A percentile compares a stretch with the other conserved stretches of the same genome.
Evolutionary conservation across 1,140 invertebrate species (phyloP).

Genomic region (Drosophila setifemur): DNA sequence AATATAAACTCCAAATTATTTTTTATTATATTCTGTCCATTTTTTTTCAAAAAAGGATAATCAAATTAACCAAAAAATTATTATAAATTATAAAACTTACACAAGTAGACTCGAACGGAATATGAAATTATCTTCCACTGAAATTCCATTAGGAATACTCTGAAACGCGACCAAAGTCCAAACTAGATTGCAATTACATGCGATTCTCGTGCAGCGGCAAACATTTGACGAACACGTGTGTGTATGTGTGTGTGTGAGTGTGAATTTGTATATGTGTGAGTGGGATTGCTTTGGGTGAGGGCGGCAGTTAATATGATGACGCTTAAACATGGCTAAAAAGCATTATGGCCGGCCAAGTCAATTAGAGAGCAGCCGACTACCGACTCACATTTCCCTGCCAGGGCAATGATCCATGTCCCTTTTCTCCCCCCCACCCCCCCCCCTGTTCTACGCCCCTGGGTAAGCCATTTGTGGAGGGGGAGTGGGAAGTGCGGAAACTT

Average conservation of each 20-base stretch:
- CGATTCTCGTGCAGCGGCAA: background rate
- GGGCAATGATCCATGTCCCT: slow-evolving; percentile 10
- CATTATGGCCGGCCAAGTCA: slow-evolving; percentile 69
- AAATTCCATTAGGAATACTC: background rate
- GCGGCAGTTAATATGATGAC: slow-evolving; percentile 60
- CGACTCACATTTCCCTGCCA: slow-evolving; percentile 13
- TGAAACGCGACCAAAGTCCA: background rate
- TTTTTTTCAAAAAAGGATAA: too few relatives aligned
- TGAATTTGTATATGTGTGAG: background rate
- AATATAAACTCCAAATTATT: too few relatives aligned
- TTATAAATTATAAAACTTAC: too few relatives aligned
- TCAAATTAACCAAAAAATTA: too few relatives aligned
- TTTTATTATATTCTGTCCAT: too few relatives aligned
- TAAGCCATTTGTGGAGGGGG: slow-evolving; percentile 3
- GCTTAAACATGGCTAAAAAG: slow-evolving; percentile 69
- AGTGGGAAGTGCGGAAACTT: background rate
- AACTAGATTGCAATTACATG: slow-evolving; percentile 26
- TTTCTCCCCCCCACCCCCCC: background rate
- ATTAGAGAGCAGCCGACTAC: slow-evolving; percentile 51
- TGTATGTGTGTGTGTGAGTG: background rate
- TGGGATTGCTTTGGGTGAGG: slow-evolving; percentile 2
- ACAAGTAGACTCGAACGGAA: too few relatives aligned
- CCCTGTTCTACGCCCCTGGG: slow-evolving; percentile 10
- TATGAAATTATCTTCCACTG: too few relatives aligned
- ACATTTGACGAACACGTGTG: slow-evolving; percentile 7